These are phyloP conservation scores for Tringa solitaria DNA, from an alignment of 2,113 vertebrate genomes.

Conservation along the genomic window DNA sequence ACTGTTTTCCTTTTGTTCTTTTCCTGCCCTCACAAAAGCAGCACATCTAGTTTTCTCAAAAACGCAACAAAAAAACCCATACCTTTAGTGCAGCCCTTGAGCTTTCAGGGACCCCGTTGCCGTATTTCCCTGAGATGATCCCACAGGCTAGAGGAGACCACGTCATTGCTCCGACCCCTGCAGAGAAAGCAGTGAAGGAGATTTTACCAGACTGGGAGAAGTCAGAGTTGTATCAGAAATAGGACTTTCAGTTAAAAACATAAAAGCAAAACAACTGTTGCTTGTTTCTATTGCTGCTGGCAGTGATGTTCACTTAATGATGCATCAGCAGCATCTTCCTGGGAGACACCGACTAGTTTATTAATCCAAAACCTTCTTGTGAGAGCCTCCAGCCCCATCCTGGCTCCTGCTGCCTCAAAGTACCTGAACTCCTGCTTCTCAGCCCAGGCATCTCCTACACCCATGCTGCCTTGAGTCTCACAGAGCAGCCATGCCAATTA, in stretches of 20 bases:
- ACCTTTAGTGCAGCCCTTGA: slow-evolving; percentile 97
- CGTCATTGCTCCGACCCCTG: slow-evolving; percentile 97
- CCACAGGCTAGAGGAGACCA: slow-evolving; percentile 98
- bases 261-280: neutral
- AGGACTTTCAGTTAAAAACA: neutral
- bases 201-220: neutral
- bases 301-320: neutral
- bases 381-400: neutral
- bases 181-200: neutral
- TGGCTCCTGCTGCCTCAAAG: neutral
- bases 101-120: slow-evolving; percentile 93
- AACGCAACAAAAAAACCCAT: neutral
- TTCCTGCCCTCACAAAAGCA: neutral
- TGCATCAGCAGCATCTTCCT: neutral
- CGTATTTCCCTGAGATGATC: slow-evolving; percentile 97
- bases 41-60: neutral
- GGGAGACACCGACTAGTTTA: neutral
- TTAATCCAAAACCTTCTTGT: neutral
- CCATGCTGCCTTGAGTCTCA: neutral
- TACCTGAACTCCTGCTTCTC: neutral
- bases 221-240: neutral
- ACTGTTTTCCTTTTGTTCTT: neutral
- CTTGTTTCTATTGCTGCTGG: neutral
- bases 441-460: neutral
- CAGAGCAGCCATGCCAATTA: neutral